Evolutionary conservation across 2,797 vertebrate species (phyloP).

Genomic region (Eulemur coronatus): DNA sequence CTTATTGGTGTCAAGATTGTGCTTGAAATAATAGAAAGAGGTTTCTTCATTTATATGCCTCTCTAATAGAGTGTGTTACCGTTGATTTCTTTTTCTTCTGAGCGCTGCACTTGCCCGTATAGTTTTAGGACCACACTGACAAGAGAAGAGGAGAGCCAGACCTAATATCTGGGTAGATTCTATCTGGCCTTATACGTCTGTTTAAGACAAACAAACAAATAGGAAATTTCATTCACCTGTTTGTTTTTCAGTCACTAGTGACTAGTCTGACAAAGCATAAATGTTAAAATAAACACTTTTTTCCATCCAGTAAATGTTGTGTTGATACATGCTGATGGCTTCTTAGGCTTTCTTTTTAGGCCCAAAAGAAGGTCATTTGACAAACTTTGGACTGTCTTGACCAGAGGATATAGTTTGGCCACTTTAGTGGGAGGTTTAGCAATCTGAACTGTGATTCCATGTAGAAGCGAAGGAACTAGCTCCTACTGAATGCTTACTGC

Average conservation of each 20-base stretch:
- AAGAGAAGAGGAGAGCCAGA: background rate
- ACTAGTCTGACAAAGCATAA: background rate
- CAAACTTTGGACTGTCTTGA: background rate
- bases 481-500: background rate
- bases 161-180: background rate
- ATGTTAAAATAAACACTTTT: background rate
- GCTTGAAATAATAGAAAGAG: background rate
- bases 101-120: rapidly evolving
- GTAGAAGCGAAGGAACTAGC: background rate
- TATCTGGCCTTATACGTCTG: background rate
- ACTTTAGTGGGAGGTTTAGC: background rate
- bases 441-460: background rate
- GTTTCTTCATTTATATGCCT: background rate
- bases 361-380: background rate
- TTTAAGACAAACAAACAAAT: conserved; percentile 25
- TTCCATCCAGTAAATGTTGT: background rate
- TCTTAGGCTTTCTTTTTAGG: background rate
- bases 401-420: background rate
- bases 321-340: background rate
- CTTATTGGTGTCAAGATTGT: background rate
- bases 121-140: background rate
- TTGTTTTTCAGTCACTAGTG: background rate
- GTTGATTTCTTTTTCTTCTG: background rate
- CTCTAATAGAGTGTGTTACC: background rate
- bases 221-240: background rate